These are phyloP conservation scores for Lasiurus borealis DNA, from an alignment of 2,113 vertebrate species.

Conservation along the genomic window DNA sequence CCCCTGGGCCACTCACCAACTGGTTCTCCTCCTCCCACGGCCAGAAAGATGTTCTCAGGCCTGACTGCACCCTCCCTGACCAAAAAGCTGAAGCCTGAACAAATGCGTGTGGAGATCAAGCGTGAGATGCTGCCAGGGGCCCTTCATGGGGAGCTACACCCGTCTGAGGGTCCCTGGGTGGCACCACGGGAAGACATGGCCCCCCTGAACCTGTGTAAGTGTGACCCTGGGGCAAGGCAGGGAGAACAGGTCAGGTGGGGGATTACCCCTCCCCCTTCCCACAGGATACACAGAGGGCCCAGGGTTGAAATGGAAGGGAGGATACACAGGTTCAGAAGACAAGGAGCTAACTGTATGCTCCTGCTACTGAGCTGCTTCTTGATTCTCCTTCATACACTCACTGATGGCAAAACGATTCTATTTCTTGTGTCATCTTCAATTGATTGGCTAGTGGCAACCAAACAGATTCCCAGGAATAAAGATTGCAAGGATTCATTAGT, in stretches of 20 bases:
- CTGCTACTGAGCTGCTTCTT: neutral
- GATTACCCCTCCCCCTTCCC: accelerated
- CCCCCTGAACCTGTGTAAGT: conserved; percentile 89
- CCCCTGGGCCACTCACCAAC: conserved; percentile 86
- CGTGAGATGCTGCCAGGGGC: conserved; percentile 86
- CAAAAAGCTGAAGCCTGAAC: conserved; percentile 88
- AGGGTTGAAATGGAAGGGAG: conserved; percentile 51
- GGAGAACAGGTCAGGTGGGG: neutral
- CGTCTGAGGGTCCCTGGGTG: conserved; percentile 84
- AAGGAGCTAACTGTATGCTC: neutral
- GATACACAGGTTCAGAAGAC: neutral
- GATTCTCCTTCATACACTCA: neutral
- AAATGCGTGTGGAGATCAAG: conserved; percentile 88
- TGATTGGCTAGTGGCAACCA: neutral
- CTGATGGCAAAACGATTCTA: neutral
- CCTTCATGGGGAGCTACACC: conserved; percentile 85
- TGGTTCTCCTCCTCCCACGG: conserved; percentile 87
- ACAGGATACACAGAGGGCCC: neutral
- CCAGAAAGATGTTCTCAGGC: conserved; percentile 88
- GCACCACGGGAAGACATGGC: conserved; percentile 86
- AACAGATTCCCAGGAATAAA: neutral
- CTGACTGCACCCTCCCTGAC: conserved; percentile 84
- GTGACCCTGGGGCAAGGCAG: neutral
- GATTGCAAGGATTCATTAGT: neutral
- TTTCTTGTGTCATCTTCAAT: neutral